These are phyloP conservation scores for Myioborus miniatus DNA, from an alignment of 2,797 vertebrate species.

Conservation along the genomic window DNA sequence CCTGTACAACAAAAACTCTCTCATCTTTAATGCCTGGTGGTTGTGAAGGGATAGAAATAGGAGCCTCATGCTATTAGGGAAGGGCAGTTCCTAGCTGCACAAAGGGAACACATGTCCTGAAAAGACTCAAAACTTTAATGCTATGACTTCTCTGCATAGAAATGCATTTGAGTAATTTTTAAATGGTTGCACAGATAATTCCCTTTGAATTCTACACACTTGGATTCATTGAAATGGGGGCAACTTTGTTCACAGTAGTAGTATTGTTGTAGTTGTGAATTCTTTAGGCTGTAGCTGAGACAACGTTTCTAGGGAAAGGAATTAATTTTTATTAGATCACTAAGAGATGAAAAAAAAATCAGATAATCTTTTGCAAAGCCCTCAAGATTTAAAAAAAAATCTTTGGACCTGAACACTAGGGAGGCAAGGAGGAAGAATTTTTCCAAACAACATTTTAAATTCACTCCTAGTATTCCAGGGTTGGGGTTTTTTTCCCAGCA, in stretches of 20 bases:
- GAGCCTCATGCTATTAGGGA: conserved; percentile 25
- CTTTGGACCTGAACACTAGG: not conserved
- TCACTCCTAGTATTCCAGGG: not conserved
- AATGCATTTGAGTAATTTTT: conserved; percentile 39
- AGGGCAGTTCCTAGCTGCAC: conserved; percentile 32
- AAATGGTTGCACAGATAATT: conserved; percentile 38
- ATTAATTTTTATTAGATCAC: conserved; percentile 1
- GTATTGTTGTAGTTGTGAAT: conserved; percentile 38
- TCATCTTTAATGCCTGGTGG: conserved; percentile 32
- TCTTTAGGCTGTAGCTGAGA: conserved; percentile 1
- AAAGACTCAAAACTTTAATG: conserved; percentile 8
- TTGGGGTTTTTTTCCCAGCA: not conserved
- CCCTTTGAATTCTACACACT: conserved; percentile 9
- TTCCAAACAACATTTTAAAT: not conserved
- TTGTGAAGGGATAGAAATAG: not conserved
- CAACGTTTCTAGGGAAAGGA: not conserved
- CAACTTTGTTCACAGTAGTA: conserved; percentile 37
- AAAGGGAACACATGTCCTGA: conserved; percentile 25
- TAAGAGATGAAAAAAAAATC: not conserved
- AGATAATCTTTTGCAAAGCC: not conserved
- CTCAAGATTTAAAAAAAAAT: not conserved
- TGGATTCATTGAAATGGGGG: conserved; percentile 11
- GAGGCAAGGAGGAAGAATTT: not conserved
- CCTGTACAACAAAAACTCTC: conserved; percentile 36
- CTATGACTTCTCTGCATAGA: conserved; percentile 11